Conservation (phyloP, 2,113 vertebrate species). For the Hyperoodon ampullatus region DNA sequence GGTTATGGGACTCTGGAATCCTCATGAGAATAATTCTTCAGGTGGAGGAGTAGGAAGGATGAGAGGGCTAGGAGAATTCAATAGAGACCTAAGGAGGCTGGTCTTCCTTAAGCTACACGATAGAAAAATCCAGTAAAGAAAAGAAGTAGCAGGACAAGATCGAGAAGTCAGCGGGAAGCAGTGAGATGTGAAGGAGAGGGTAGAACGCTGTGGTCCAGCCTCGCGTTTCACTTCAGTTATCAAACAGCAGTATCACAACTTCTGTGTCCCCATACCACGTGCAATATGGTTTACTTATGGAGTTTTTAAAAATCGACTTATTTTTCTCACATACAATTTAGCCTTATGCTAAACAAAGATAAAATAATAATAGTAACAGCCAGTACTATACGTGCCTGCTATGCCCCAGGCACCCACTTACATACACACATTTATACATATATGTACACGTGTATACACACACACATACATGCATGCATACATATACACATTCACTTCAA, state of each 20-base stretch:
- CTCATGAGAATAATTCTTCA: neutral
- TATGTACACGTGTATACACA: neutral
- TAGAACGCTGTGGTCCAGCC: neutral
- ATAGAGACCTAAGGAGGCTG: neutral
- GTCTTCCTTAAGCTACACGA: neutral
- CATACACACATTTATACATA: no score
- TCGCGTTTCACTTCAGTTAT: neutral
- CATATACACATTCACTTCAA: neutral
- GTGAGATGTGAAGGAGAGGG: neutral
- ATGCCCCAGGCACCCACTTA: neutral
- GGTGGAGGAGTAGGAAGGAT: neutral
- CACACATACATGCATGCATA: rapidly evolving
- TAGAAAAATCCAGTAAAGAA: neutral
- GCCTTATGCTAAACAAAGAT: neutral
- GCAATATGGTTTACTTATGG: neutral
- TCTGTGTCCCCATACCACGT: neutral
- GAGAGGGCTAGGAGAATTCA: neutral
- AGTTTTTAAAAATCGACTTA: neutral
- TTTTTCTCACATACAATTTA: neutral
- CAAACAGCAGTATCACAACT: neutral
- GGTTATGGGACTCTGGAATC: neutral
- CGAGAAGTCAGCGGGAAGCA: neutral
- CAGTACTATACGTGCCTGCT: neutral
- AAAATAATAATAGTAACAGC: neutral
- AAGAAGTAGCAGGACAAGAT: neutral